Conservation (phyloP, 2,797 vertebrate genomes). For the Capromys pilorides region DNA sequence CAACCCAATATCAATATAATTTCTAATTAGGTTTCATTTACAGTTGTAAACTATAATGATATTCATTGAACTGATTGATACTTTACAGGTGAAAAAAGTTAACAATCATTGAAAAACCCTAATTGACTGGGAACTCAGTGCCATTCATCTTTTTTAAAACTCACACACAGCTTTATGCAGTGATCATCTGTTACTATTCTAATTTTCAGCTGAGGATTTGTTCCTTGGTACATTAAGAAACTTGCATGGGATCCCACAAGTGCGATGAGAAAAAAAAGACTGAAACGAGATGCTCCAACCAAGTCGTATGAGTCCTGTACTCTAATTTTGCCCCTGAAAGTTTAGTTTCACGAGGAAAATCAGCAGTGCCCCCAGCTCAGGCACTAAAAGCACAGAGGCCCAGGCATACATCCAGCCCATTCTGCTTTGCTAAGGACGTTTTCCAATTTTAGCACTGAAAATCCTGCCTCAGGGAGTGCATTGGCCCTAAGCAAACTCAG, state of each 20-base stretch:
- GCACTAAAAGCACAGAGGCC: background rate
- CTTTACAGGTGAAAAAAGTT: constrained; percentile 51
- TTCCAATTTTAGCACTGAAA: background rate
- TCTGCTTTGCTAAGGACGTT: background rate
- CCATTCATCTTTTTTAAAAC: constrained; percentile 8
- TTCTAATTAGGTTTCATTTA: constrained; percentile 65
- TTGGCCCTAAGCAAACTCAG: background rate
- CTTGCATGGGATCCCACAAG: background rate
- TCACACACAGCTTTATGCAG: background rate
- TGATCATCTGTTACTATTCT: background rate
- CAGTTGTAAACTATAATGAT: background rate
- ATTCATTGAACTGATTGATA: constrained; percentile 13
- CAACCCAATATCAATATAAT: constrained; percentile 18
- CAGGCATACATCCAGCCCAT: background rate
- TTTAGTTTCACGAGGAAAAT: background rate
- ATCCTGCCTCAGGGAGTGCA: background rate
- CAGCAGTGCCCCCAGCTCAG: background rate
- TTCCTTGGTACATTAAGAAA: background rate
- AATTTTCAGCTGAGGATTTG: constrained; percentile 4
- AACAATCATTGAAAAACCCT: constrained; percentile 6
- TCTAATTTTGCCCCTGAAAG: background rate
- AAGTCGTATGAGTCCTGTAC: background rate
- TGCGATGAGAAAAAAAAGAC: background rate
- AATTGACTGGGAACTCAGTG: background rate
- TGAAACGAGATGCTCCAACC: background rate